Base-by-base conservation (phyloP, 2,888 invertebrate genomes). In the Ctena decussata region DNA sequence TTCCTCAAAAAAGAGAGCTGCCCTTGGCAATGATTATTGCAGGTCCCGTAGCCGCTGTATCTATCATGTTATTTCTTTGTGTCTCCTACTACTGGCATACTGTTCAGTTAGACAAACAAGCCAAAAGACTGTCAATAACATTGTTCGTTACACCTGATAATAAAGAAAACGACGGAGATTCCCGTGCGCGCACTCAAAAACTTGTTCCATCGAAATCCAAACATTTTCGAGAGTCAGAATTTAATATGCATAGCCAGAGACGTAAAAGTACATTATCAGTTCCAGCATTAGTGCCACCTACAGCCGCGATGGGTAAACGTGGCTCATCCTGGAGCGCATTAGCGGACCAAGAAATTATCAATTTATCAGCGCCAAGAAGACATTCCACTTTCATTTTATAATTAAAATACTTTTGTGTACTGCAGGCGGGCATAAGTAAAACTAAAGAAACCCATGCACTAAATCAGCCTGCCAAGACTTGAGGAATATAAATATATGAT, bases 21-120 rank as follows among this genome's bases (percentile, higher is more conserved):
- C 94, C 94, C 21, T 77, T 93, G 57, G 91, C 93, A 0, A 90
- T 94, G n/a, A 89, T 94, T 21, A 92, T 93, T 12, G 94, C 94
- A 8, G 92, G 92, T 37, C 92, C 93, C 0, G 91, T 92, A 0
- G 94, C 92, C 0, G 93, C 94, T 3, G 91, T 93, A 24, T 82
- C 90, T 35, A 93, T 94, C 57, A 86, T 92, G 37, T 84, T 94
- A 65, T 93, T 94, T 76, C 89, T 94, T 72, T 93, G 93, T 72
- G 80, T 93, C 35, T 89, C 93, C 12, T 94, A 93, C 75, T 89
- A 91, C 76, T 93, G 93, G 90, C 94, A 94, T 74, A 92, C 93
- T 5, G 80, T 85, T 18, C 93, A 94, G 77, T 82, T 94, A 49
- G 92, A 94, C 89, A 88, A 89, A 8, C 85, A 92, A 27, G 94